Conservation (phyloP, 2,113 vertebrate species). For the Rhadina sibilatrix region DNA sequence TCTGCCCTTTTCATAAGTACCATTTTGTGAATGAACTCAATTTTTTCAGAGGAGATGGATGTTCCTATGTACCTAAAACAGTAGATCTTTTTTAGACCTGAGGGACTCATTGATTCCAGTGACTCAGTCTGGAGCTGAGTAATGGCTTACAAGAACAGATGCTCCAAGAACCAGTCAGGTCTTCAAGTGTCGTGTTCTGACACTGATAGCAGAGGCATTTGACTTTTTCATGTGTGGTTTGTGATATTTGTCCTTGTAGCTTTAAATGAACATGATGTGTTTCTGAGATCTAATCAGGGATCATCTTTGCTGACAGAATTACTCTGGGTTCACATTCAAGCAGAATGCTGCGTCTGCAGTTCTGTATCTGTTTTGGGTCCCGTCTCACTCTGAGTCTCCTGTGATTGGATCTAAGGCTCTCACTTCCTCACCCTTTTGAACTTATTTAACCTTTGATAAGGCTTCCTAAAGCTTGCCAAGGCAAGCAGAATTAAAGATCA, state of each 20-base stretch:
- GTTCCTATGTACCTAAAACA: accelerated
- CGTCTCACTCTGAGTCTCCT: not conserved
- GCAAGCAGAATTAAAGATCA: constrained; percentile 17
- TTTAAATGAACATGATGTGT: not conserved
- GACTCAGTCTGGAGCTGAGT: not conserved
- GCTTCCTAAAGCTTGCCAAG: constrained; percentile 38
- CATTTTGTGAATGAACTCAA: not conserved
- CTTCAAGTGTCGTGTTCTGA: not conserved
- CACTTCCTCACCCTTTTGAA: not conserved
- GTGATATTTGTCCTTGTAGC: not conserved
- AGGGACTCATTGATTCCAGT: not conserved
- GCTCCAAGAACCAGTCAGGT: not conserved
- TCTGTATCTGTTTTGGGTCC: not conserved
- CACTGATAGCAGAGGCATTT: not conserved
- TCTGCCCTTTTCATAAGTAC: not conserved
- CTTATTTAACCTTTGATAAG: constrained; percentile 33
- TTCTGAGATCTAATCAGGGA: constrained; percentile 3
- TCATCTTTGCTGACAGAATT: constrained; percentile 39
- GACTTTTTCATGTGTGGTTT: not conserved
- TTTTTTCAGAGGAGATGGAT: not conserved
- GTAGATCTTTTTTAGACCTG: not conserved
- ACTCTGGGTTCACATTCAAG: not conserved
- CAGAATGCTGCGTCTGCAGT: not conserved
- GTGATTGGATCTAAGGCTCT: not conserved
- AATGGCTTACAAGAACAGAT: not conserved